phyloP scores from a whole-genome alignment of 2,888 invertebrate genomes.

The Parnassius apollo region DNA sequence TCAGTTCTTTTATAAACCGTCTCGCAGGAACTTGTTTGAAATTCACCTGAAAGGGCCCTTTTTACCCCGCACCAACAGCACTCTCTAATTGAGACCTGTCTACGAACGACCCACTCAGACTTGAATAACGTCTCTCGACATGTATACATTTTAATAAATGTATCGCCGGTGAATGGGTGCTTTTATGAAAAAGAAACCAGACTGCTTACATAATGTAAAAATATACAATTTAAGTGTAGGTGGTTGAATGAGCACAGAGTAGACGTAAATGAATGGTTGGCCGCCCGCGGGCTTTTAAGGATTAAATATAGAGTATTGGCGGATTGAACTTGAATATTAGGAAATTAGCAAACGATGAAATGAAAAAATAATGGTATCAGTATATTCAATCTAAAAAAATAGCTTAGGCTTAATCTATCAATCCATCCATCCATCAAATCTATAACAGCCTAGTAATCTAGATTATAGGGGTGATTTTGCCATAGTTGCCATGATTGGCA shows the following conservation, averaged over 20 bases:
- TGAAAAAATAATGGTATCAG: not conserved
- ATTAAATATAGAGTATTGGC: constrained; percentile 51
- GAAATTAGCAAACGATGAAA: constrained; percentile 33
- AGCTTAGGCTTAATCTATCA: too few species aligned
- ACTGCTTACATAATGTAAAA: constrained; percentile 60
- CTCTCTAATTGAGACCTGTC: constrained; percentile 52
- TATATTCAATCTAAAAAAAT: too few species aligned
- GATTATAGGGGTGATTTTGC: too few species aligned
- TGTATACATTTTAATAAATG: constrained; percentile 78
- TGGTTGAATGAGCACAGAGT: constrained; percentile 59
- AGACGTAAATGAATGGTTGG: constrained; percentile 54
- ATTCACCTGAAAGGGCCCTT: constrained; percentile 46
- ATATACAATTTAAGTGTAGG: constrained; percentile 75
- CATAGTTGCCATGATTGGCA: too few species aligned
- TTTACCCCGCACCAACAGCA: constrained; percentile 35
- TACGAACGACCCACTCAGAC: constrained; percentile 70
- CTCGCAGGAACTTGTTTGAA: constrained; percentile 38
- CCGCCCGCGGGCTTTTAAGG: constrained; percentile 45
- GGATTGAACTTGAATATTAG: constrained; percentile 51
- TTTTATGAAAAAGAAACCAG: constrained; percentile 66
- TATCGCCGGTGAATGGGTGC: constrained; percentile 72
- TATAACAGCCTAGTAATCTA: too few species aligned
- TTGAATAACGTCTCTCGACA: constrained; percentile 47
- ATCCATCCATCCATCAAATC: too few species aligned
- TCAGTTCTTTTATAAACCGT: constrained; percentile 34